Conservation (phyloP, 2,113 vertebrate genomes). For the Lampris incognitus region DNA sequence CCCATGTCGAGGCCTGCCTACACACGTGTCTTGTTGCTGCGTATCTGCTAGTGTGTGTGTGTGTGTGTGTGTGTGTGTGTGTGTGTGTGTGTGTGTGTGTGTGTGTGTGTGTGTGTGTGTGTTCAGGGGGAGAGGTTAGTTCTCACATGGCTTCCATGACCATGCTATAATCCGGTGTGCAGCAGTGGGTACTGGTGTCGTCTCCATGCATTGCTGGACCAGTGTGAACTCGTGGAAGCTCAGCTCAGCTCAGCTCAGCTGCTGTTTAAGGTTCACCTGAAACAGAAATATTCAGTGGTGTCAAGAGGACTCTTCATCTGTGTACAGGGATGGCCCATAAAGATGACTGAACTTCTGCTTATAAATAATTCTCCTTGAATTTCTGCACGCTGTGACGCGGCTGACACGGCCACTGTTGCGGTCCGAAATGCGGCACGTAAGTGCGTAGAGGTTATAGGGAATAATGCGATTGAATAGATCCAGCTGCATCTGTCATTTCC, state of each 20-base stretch:
- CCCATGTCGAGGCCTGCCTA: conserved; percentile 57
- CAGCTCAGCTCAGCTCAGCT: too few relatives aligned
- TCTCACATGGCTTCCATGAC: conserved; percentile 67
- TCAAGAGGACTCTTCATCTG: conserved; percentile 10
- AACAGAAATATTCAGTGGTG: conserved; percentile 79
- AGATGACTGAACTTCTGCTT: conserved; percentile 59
- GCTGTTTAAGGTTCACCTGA: conserved; percentile 66
- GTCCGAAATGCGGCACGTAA: background rate
- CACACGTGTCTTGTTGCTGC: conserved; percentile 2
- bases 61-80: conserved; percentile 19
- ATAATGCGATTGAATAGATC: background rate
- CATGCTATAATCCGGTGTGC: conserved; percentile 61
- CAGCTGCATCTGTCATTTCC: too few relatives aligned
- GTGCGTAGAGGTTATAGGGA: conserved; percentile 30
- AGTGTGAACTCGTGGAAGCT: conserved; percentile 52
- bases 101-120: background rate
- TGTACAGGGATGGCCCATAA: conserved; percentile 53
- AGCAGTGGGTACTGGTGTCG: conserved; percentile 42
- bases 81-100: conserved; percentile 40
- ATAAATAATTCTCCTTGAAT: conserved; percentile 77
- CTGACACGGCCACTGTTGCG: conserved; percentile 59
- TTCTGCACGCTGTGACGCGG: conserved; percentile 56
- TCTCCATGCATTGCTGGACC: conserved; percentile 21
- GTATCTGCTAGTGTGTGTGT: background rate
- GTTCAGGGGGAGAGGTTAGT: conserved; percentile 17